Evolutionary conservation across 2,113 vertebrate genomes (phyloP), one percentile per base, ranked within the genome.

Genomic region (Tachuris rubrigastra): DNA sequence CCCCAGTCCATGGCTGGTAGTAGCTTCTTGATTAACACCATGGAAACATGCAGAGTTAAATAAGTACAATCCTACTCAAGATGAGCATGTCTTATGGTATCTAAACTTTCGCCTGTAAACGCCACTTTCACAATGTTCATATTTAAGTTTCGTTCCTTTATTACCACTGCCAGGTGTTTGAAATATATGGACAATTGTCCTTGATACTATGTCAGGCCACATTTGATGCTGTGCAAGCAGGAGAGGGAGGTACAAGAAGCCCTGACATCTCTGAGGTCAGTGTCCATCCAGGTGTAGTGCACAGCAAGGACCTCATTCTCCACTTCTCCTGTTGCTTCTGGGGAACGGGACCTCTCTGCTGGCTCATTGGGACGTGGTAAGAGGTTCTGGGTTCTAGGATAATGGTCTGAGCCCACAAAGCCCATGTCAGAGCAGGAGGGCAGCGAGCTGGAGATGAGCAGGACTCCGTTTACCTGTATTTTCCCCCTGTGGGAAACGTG

Each of bases 221-320:
- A 17, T 47, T 7, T 18, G 27, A 19, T 2, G 0, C 20, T 1
- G 1, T 52, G 23, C 21, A 47, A 53, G 28, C 3, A 15, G 37
- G 47, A 77, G n/a, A 28, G 6, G 28, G 35, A 58, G 22, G 20
- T 84, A 46, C 28, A 47, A 47, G 42, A 80, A 62, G 10, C 19
- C 6, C 3, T 46, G 58, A 20, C 33, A 71, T 85, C 65, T 81
- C 24, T 53, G 47, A 63, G 62, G 35, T 22, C 28, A 71, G 15
- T 18, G 21, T 44, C 35, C 35, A 35, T 0, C 13, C 6, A 31
- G 5, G 9, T 10, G 19, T 12, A 81, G 46, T 15, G 37, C 19
- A 27, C 19, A 71, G 10, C n/a, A 72, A 42, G 12, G 37, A 76
- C 33, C 17, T 72, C 46, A 41, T 18, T 20, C 28, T 46, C 68